These are phyloP conservation scores for Nautilus pompilius DNA, from an alignment of 1,140 invertebrate genomes.

Conservation along the genomic window DNA sequence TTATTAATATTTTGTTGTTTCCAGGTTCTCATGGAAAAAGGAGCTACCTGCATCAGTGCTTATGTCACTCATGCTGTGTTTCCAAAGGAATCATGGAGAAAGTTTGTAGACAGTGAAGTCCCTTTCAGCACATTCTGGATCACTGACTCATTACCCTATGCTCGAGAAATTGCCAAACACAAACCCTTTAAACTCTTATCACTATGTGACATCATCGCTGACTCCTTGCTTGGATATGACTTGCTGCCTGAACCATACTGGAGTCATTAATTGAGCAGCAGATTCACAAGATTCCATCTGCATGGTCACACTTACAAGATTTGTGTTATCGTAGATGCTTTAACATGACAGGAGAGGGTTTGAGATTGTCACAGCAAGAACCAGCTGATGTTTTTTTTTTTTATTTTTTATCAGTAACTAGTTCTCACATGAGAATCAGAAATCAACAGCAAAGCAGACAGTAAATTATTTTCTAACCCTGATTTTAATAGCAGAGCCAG, in stretches of 20 bases:
- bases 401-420: too few species aligned
- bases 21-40: slow-evolving; percentile 43
- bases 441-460: too few species aligned
- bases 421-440: too few species aligned
- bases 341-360: too few species aligned
- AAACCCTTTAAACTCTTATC: slow-evolving; percentile 51
- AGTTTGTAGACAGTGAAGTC: slow-evolving; percentile 36
- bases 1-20: slow-evolving; percentile 16
- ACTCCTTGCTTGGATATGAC: slow-evolving; percentile 51
- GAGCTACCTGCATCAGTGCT: slow-evolving; percentile 45
- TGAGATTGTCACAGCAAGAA: too few species aligned
- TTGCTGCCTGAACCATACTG: slow-evolving; percentile 25
- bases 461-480: too few species aligned
- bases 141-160: slow-evolving; percentile 53
- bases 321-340: too few species aligned
- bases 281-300: too few species aligned
- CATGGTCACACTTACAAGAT: too few species aligned
- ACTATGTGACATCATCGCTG: slow-evolving; percentile 45
- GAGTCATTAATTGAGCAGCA: too few species aligned
- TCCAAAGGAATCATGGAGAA: slow-evolving; percentile 51
- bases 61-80: slow-evolving; percentile 56
- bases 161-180: slow-evolving; percentile 41
- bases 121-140: slow-evolving; percentile 53
- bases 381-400: too few species aligned
- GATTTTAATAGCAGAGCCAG: too few species aligned